These are phyloP conservation scores for Malacoctenus gilli DNA, from an alignment of 2,797 vertebrate species.

Conservation along the genomic window DNA sequence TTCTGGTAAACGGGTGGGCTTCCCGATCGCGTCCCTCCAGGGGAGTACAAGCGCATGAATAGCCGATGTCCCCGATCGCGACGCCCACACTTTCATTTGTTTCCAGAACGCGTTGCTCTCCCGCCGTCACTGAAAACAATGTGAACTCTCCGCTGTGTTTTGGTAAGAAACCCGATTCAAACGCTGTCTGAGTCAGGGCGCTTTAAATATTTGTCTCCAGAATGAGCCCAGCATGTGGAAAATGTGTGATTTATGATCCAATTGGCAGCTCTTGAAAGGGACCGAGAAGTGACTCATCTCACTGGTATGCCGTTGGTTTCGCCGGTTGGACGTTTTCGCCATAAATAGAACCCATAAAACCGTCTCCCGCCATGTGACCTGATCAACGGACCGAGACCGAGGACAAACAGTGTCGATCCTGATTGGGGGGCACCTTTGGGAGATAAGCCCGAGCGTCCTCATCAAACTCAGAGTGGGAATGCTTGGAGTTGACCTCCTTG, in stretches of 20 bases:
- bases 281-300: constrained; percentile 27
- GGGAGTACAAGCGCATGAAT: constrained; percentile 70
- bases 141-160: constrained; percentile 8
- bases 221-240: constrained; percentile 25
- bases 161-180: constrained; percentile 31
- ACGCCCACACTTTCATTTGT: constrained; percentile 61
- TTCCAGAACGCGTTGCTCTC: constrained; percentile 63
- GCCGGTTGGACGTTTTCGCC: constrained; percentile 18
- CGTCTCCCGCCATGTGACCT: constrained; percentile 14
- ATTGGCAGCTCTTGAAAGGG: constrained; percentile 28
- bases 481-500: constrained; percentile 40
- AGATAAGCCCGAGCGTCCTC: constrained; percentile 16
- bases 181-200: constrained; percentile 20
- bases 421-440: constrained; percentile 12
- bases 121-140: constrained; percentile 39
- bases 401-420: constrained; percentile 17
- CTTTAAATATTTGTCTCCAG: constrained; percentile 36
- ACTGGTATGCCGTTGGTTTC: constrained; percentile 14
- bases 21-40: constrained; percentile 61
- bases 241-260: constrained; percentile 39
- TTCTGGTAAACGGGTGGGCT: constrained; percentile 76
- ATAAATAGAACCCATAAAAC: constrained; percentile 30
- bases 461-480: constrained; percentile 38
- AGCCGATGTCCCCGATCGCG: constrained; percentile 60
- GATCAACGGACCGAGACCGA: constrained; percentile 7